Evolutionary conservation across 2,113 vertebrate species (phyloP).

Genomic region (Grantiella picta): DNA sequence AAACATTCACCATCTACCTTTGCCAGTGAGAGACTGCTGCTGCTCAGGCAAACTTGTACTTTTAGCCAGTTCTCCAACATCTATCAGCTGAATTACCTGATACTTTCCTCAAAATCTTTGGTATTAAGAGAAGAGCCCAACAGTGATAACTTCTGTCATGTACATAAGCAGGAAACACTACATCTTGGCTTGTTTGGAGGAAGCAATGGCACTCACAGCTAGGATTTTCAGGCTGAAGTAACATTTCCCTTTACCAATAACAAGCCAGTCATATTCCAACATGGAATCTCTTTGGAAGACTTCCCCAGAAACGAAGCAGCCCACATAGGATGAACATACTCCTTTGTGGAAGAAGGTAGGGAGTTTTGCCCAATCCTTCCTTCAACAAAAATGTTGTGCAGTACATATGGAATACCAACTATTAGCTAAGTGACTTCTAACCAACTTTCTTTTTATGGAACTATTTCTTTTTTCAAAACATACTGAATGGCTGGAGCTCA

Average conservation of each 20-base stretch:
- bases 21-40: background rate
- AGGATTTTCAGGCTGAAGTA: background rate
- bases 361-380: background rate
- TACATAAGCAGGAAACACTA: background rate
- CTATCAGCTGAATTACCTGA: background rate
- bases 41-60: background rate
- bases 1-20: background rate
- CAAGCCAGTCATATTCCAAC: background rate
- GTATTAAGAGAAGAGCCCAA: background rate
- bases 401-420: background rate
- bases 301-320: background rate
- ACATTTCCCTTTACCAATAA: background rate
- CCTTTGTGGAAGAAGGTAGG: background rate
- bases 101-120: background rate
- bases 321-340: background rate
- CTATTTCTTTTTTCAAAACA: background rate
- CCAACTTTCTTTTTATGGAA: background rate
- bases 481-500: background rate
- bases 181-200: background rate
- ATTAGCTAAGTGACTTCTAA: background rate
- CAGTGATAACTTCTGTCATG: background rate
- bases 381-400: background rate
- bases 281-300: background rate
- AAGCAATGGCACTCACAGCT: background rate
- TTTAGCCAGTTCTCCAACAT: background rate